These are phyloP conservation scores for Pogonocherus hispidulus DNA, from an alignment of 2,888 invertebrate species.

Conservation along the genomic window DNA sequence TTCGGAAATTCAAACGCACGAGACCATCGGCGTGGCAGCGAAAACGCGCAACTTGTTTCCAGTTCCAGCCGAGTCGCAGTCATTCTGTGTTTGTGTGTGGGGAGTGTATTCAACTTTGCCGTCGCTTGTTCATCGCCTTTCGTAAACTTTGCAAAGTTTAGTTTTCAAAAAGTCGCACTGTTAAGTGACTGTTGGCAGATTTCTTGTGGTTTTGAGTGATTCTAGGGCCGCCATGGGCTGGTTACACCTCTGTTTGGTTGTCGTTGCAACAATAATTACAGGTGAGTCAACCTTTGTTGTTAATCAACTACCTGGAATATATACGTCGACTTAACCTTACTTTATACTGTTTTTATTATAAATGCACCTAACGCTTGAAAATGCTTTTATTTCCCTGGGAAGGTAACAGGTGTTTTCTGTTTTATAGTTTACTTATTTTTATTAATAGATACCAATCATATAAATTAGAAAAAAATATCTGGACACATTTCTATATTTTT, in stretches of 20 bases:
- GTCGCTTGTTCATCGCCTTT: conserved; percentile 29
- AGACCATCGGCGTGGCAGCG: conserved; percentile 32
- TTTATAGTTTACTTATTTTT: no score
- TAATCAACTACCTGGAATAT: conserved; percentile 37
- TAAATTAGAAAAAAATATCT: not conserved
- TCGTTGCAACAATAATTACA: conserved; percentile 47
- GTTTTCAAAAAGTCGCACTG: conserved; percentile 12
- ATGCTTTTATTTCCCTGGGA: not conserved
- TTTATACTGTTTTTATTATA: conserved; percentile 8
- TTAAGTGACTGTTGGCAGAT: conserved; percentile 36
- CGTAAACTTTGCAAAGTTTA: conserved; percentile 52
- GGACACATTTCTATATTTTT: no score
- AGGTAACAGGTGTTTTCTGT: not conserved
- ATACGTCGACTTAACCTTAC: conserved; percentile 22
- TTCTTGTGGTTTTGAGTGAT: conserved; percentile 42
- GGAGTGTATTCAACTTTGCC: conserved; percentile 9
- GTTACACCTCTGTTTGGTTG: conserved; percentile 41
- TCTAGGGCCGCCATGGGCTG: conserved; percentile 41
- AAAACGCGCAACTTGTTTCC: conserved; percentile 35
- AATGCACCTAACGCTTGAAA: not conserved
- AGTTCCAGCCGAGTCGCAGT: conserved; percentile 43
- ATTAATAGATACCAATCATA: not conserved
- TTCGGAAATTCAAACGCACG: conserved; percentile 32
- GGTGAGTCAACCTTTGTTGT: conserved; percentile 49
- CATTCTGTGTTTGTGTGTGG: conserved; percentile 35